Conservation (phyloP, 2,797 vertebrate species). For the Premnoplex brunnescens region DNA sequence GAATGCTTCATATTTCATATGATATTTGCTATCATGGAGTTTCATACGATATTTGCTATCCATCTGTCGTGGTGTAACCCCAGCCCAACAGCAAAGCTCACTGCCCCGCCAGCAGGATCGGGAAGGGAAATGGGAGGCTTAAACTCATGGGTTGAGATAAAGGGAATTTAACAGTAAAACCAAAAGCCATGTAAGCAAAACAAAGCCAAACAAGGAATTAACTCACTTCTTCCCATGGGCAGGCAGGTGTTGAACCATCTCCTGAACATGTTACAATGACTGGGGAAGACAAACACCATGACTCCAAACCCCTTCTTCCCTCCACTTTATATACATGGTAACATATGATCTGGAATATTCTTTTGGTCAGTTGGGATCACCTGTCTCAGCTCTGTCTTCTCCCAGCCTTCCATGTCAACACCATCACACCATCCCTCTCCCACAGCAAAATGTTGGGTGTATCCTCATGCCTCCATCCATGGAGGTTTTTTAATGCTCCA, state of each 20-base stretch:
- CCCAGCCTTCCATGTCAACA: not conserved
- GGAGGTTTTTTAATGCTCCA: not conserved
- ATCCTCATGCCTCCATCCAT: not conserved
- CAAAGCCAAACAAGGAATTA: not conserved
- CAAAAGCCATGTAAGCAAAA: not conserved
- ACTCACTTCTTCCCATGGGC: not conserved
- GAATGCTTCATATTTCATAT: not conserved
- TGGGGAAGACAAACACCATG: not conserved
- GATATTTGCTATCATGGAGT: not conserved
- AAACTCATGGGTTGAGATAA: not conserved
- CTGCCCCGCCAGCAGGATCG: fast-evolving
- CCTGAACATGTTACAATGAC: not conserved
- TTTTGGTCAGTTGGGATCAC: not conserved
- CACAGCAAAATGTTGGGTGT: not conserved
- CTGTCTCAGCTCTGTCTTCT: not conserved
- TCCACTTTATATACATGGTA: not conserved
- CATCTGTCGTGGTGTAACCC: not conserved
- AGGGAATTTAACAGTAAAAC: not conserved
- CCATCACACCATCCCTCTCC: not conserved
- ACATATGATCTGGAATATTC: not conserved
- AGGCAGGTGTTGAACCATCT: not conserved
- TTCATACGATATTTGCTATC: not conserved
- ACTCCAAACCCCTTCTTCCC: not conserved
- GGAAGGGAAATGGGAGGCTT: not conserved
- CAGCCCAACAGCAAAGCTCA: not conserved